phyloP scores from a whole-genome alignment of 2,888 invertebrate species.

The Periphyllus acericola region DNA sequence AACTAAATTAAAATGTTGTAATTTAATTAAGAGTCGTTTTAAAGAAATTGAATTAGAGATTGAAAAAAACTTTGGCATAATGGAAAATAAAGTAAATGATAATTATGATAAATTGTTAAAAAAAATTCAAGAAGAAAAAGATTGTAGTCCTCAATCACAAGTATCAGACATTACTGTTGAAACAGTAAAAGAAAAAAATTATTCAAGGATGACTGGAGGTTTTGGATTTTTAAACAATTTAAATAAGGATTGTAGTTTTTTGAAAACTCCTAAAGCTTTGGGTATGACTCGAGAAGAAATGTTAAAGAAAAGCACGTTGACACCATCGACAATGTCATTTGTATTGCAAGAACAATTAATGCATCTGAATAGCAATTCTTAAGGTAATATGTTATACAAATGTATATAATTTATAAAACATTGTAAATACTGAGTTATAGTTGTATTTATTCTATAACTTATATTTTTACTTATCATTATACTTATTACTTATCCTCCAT shows the following conservation, averaged over 20 bases:
- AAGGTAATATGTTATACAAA: constrained; percentile 14
- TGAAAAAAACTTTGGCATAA: constrained; percentile 37
- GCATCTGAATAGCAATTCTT: constrained; percentile 44
- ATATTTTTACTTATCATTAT: too few species aligned
- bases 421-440: too few species aligned
- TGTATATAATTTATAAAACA: too few species aligned
- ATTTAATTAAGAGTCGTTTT: constrained; percentile 33
- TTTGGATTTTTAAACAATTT: constrained; percentile 56
- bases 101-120: constrained; percentile 47
- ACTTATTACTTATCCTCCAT: too few species aligned
- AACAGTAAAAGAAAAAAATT: constrained; percentile 53
- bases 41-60: constrained; percentile 56
- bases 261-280: constrained; percentile 56
- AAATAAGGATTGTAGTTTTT: constrained; percentile 52
- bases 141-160: constrained; percentile 16
- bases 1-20: constrained; percentile 40
- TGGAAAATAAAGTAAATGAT: constrained; percentile 47
- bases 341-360: constrained; percentile 56
- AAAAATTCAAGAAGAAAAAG: constrained; percentile 32
- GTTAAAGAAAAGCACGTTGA: constrained; percentile 32
- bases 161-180: background rate
- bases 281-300: constrained; percentile 55
- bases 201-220: constrained; percentile 57
- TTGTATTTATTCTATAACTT: too few species aligned
- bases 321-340: constrained; percentile 53